These are phyloP conservation scores for Corythoichthys haematopterus DNA, from an alignment of 2,113 vertebrate genomes.

Conservation along the genomic window DNA sequence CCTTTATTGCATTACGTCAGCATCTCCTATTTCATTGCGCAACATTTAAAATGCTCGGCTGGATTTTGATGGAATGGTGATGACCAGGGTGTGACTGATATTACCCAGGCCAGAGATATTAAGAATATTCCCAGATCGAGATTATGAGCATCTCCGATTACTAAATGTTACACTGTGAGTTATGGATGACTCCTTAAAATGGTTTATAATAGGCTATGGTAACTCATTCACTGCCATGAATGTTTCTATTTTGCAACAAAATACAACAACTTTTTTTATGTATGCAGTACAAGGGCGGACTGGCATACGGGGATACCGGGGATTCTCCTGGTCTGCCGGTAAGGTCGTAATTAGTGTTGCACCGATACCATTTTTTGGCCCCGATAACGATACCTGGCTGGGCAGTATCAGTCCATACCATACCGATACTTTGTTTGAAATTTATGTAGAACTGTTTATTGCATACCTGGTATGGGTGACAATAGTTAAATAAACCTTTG, in stretches of 20 bases:
- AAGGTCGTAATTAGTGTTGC: no score
- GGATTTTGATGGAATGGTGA: slow-evolving; percentile 61
- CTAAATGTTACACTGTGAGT: slow-evolving; percentile 25
- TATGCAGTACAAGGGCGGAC: no score
- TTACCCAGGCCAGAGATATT: slow-evolving; percentile 36
- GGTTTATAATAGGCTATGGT: background rate
- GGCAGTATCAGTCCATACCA: no score
- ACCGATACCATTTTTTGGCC: no score
- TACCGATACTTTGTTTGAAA: no score
- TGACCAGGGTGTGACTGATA: slow-evolving; percentile 41
- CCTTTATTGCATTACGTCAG: slow-evolving; percentile 72
- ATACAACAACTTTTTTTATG: no score
- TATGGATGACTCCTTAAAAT: background rate
- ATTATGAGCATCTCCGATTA: slow-evolving; percentile 43
- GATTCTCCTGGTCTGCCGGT: no score
- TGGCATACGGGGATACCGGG: no score
- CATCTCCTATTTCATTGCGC: slow-evolving; percentile 66
- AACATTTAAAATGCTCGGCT: slow-evolving; percentile 52
- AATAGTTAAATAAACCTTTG: no score
- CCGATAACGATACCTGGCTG: no score
- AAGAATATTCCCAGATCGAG: slow-evolving; percentile 46
- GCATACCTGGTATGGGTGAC: no score
- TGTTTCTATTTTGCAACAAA: background rate
- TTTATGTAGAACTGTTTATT: no score
- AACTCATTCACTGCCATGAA: background rate